Evolutionary conservation across 2,888 invertebrate genomes (phyloP).

Genomic region (Ochropleura plecta): DNA sequence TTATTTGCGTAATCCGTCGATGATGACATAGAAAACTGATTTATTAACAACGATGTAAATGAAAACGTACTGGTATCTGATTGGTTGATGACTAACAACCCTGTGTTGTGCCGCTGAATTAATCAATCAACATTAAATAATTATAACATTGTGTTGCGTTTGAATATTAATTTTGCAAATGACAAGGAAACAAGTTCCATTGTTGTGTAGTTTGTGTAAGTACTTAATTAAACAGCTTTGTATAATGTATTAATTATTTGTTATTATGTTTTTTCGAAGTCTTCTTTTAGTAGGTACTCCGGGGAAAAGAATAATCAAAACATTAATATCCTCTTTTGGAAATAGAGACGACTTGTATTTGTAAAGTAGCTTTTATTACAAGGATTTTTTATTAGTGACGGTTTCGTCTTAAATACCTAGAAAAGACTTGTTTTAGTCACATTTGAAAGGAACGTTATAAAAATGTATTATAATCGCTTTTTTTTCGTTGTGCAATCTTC

Average conservation of each 20-base stretch:
- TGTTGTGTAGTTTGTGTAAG: conserved; percentile 19
- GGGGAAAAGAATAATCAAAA: conserved; percentile 15
- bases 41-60: conserved; percentile 42
- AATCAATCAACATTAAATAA: conserved; percentile 52
- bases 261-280: not conserved
- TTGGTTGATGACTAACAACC: conserved; percentile 17
- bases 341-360: conserved; percentile 12
- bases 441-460: too few relatives aligned
- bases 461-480: too few relatives aligned
- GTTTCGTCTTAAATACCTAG: too few relatives aligned
- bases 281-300: conserved; percentile 3
- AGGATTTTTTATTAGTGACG: too few relatives aligned
- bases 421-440: too few relatives aligned
- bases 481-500: too few relatives aligned
- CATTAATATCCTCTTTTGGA: not conserved
- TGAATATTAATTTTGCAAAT: conserved; percentile 35
- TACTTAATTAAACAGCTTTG: conserved; percentile 31
- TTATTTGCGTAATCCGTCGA: conserved; percentile 32
- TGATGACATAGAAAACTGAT: conserved; percentile 48
- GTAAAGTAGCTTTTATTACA: not conserved
- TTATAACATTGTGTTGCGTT: conserved; percentile 25
- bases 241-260: conserved; percentile 1
- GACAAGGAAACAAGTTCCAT: conserved; percentile 13
- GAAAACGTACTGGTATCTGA: conserved; percentile 13
- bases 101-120: conserved; percentile 13